A percentile compares a stretch with the other conserved stretches of the same genome.
These are phyloP conservation scores for Chrysocyon brachyurus DNA, from an alignment of 2,797 vertebrate genomes.

Conservation along the genomic window DNA sequence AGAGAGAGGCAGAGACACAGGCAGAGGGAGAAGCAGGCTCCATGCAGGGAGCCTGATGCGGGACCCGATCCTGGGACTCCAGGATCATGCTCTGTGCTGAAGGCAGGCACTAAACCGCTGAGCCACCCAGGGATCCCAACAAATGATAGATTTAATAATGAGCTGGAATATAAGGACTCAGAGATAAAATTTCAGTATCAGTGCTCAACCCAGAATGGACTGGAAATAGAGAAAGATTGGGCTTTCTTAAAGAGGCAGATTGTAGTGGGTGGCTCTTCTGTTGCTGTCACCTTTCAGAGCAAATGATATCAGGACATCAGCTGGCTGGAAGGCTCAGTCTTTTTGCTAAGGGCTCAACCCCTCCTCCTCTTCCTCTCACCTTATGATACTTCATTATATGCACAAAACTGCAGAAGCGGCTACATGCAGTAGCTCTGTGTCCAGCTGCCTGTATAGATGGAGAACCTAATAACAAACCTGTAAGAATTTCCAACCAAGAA, in stretches of 20 bases:
- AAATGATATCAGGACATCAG: not conserved
- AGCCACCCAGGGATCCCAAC: not conserved
- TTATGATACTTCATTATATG: not conserved
- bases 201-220: not conserved
- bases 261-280: not conserved
- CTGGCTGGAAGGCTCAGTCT: not conserved
- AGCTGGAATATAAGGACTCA: not conserved
- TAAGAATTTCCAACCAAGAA: not conserved
- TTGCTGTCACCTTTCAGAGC: not conserved
- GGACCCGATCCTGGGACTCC: no score
- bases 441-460: not conserved
- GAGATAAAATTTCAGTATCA: not conserved
- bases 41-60: no score
- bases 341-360: not conserved
- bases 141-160: not conserved
- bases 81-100: no score
- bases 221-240: not conserved
- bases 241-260: not conserved
- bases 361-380: not conserved
- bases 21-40: no score
- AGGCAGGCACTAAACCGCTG: no score
- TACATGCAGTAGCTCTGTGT: not conserved
- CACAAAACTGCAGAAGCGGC: not conserved
- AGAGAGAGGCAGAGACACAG: no score
- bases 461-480: not conserved